These are phyloP conservation scores for Mareca strepera DNA, from an alignment of 2,797 vertebrate genomes.

Conservation along the genomic window DNA sequence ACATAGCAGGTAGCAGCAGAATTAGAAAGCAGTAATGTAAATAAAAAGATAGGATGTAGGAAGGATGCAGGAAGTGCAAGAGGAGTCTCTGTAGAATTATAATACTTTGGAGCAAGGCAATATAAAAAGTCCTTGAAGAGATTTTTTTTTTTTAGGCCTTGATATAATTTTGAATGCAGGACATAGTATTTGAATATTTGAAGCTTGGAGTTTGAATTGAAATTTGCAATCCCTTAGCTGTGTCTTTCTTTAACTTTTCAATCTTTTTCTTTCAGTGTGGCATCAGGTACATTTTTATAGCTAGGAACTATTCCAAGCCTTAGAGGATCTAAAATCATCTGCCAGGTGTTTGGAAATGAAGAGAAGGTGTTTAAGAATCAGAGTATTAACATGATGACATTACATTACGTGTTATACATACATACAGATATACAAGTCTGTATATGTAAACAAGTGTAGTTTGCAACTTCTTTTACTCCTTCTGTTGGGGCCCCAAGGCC, in stretches of 20 bases:
- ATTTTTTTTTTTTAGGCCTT: background rate
- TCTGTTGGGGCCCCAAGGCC: background rate
- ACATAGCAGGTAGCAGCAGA: background rate
- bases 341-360: background rate
- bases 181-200: background rate
- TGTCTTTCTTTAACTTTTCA: background rate
- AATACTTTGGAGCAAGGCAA: background rate
- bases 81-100: background rate
- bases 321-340: background rate
- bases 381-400: background rate
- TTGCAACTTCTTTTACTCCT: background rate
- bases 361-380: background rate
- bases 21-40: background rate
- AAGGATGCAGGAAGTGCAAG: background rate
- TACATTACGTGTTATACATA: background rate
- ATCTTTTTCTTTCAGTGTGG: background rate
- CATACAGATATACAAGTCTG: background rate
- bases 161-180: background rate
- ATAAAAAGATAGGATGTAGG: background rate
- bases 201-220: background rate
- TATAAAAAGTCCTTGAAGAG: background rate
- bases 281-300: background rate
- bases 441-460: fast-evolving
- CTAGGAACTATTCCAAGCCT: background rate
- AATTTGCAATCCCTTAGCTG: background rate